Base-by-base conservation (phyloP, 1,140 invertebrate species). In the Drosophila carrolli region DNA sequence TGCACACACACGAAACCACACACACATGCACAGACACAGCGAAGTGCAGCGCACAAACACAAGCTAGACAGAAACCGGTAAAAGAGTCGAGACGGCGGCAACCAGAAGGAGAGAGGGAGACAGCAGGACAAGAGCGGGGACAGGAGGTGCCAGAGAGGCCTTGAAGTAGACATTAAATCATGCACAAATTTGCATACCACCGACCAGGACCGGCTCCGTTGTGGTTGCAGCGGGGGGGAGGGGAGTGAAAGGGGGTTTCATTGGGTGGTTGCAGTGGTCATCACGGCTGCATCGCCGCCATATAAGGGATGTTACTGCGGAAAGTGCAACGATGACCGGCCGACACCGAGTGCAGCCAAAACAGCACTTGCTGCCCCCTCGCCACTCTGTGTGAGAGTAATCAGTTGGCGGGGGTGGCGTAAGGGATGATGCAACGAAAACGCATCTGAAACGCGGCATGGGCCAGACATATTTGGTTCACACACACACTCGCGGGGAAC, bases 261-360 rank as follows among this genome's bases (percentile, higher is more conserved):
- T 44, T 58, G 41, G 67, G 65, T 71, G 57, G 72, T 84, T 68
- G 62, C 59, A 67, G 47, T 59, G 75, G 63, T 65, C 48, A 75
- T 56, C 57, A 59, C 38, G n/a, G 38, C 29, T 32, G 58, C 55
- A 40, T 11, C 32, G 61, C 67, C 23, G 63, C 57, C 70, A 76
- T 75, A 86, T 86, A 86, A 88, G 82, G 82, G 82, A 73, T 86
- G 82, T 79, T 79, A 79, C 82, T 85, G 62, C 59, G 68, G 65
- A 72, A 86, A 79, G 59, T 79, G 82, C 83, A 86, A 46, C 60
- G 40, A 14, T 9, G 55, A 43, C 70, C 59, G 46, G 47, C 37
- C 59, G 51, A 13, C 54, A 50, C 14, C 51, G 62, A 71, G 23
- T 70, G 75, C 73, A 75, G 44, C 71, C 71, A 66, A 66, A 68